phyloP scores from a whole-genome alignment of 2,113 vertebrate genomes.

The Pica pica region DNA sequence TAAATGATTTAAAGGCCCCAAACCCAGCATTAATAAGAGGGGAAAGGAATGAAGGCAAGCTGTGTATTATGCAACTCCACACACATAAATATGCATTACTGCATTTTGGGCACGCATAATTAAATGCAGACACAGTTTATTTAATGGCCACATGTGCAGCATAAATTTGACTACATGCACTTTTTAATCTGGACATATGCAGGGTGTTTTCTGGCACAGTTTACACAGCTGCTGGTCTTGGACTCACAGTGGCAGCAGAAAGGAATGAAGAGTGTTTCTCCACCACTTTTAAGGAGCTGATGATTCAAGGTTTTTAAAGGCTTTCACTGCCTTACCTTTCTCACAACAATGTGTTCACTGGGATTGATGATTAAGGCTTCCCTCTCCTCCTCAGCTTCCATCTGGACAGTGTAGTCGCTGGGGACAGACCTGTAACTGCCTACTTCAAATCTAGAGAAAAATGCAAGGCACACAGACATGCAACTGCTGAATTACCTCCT shows the following conservation, averaged over 20 bases:
- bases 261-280: background rate
- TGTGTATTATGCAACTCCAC: background rate
- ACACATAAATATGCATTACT: background rate
- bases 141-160: accelerated
- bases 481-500: background rate
- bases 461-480: background rate
- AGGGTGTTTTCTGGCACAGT: background rate
- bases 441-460: slow-evolving; percentile 56
- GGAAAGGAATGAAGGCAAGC: background rate
- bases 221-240: background rate
- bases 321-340: slow-evolving; percentile 70
- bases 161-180: background rate
- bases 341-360: slow-evolving; percentile 75
- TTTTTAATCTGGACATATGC: background rate
- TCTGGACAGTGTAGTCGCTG: slow-evolving; percentile 75
- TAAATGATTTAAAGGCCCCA: background rate
- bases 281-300: background rate
- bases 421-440: slow-evolving; percentile 59
- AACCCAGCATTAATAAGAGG: background rate
- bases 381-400: slow-evolving; percentile 84
- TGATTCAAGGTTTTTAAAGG: background rate
- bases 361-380: slow-evolving; percentile 83
- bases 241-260: background rate
- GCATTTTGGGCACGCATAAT: background rate
- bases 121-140: background rate